Percentiles rank a stretch among this genome's conserved stretches.
Evolutionary conservation across 2,113 vertebrate species (phyloP).

Genomic region (Daboia siamensis): DNA sequence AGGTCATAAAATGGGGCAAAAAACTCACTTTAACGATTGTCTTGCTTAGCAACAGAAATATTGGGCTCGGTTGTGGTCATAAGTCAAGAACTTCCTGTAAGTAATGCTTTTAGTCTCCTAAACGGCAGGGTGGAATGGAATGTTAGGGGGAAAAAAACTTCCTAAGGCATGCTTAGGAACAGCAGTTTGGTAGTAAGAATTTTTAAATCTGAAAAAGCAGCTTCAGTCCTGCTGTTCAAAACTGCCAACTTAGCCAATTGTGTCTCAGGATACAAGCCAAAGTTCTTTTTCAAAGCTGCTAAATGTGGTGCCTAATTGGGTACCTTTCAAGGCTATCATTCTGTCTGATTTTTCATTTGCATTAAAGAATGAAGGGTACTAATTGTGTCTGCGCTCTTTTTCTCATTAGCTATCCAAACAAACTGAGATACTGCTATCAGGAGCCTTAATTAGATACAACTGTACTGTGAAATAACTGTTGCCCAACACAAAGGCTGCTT

Average conservation of each 20-base stretch:
- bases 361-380: background rate
- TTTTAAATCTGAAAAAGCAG: background rate
- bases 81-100: background rate
- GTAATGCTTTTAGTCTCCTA: background rate
- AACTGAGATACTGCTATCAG: background rate
- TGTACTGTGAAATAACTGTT: background rate
- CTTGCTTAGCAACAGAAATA: background rate
- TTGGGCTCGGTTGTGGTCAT: background rate
- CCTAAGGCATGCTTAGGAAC: background rate
- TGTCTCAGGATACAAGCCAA: background rate
- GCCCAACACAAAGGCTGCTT: background rate
- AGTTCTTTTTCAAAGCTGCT: background rate
- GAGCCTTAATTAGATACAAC: background rate
- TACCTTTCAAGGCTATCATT: background rate
- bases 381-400: background rate
- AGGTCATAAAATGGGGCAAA: background rate
- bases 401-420: constrained; percentile 8
- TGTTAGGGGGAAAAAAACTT: background rate
- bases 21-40: background rate
- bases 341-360: background rate
- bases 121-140: background rate
- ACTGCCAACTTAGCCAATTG: background rate
- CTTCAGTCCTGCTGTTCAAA: background rate
- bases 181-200: background rate
- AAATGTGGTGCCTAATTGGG: constrained; percentile 7